phyloP scores from a whole-genome alignment of 2,888 invertebrate species.

The Rhamphomyia laevipes region DNA sequence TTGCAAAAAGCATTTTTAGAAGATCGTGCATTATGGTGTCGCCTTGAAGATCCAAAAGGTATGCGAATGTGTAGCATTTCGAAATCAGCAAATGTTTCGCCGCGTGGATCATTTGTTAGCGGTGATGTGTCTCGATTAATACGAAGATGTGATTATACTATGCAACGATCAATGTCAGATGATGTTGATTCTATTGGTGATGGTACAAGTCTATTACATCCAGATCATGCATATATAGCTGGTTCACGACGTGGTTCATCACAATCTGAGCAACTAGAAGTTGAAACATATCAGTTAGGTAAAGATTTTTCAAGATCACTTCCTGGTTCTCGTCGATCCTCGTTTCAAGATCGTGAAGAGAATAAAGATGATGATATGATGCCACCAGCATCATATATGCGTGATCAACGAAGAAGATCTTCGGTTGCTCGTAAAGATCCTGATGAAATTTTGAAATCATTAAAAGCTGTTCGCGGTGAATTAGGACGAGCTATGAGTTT shows the following conservation, averaged over 20 bases:
- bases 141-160: conserved; percentile 59
- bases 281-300: conserved; percentile 71
- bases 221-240: conserved; percentile 71
- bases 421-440: conserved; percentile 73
- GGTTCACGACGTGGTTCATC: conserved; percentile 77
- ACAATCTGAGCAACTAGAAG: conserved; percentile 76
- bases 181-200: conserved; percentile 66
- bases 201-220: conserved; percentile 66
- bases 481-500: conserved; percentile 73
- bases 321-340: conserved; percentile 73
- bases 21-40: conserved; percentile 83
- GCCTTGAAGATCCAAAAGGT: conserved; percentile 65
- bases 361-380: conserved; percentile 41
- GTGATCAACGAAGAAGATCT: conserved; percentile 66
- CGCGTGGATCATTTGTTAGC: conserved; percentile 56
- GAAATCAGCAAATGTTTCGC: conserved; percentile 65
- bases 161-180: conserved; percentile 63
- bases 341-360: conserved; percentile 59
- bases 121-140: conserved; percentile 52
- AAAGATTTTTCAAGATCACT: conserved; percentile 77
- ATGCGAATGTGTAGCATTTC: conserved; percentile 43
- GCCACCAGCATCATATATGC: conserved; percentile 45
- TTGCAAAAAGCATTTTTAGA: conserved; percentile 66
- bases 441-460: conserved; percentile 68
- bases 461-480: conserved; percentile 73